Base-by-base conservation (phyloP, 2,888 invertebrate species). In the Tyria jacobaeae region DNA sequence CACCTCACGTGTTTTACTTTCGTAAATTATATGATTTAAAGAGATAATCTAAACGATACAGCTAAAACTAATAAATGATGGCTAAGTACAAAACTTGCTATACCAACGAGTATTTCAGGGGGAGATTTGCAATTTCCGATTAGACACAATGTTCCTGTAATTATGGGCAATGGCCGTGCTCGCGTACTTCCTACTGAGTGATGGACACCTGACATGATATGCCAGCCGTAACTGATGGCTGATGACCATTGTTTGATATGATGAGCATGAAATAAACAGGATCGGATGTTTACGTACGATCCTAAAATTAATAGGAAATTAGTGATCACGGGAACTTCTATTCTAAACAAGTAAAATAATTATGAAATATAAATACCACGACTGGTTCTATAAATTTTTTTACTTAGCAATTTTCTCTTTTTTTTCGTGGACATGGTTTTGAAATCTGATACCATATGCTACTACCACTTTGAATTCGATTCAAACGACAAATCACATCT, bases 101-200 rank as follows among this genome's bases (percentile, higher is more conserved):
- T 44, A 62, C 64, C 56, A 62, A 63, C 65, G 64, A 66, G 56
- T 69, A 62, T 66, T 64, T 62, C 71, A 62, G 60, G 60, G 59
- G 62, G 65, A 73, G 68, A 63, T 41, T 62, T 51, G 69, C 66
- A 68, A 86, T 89, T 87, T 82, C 64, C 79, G 73, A 87, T 87
- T 83, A 75, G 80, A 64, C 79, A 81, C 79, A 72, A 65, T 83
- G 78, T 85, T 85, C 86, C 87, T 81, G 87, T 71, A 71, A 87
- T 89, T 88, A 88, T 54, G 49, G 62, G 56, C 63, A 54, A 52
- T 71, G 73, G 62, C 60, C 64, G 64, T 58, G 35, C 44, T 52
- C 64, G 53, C 70, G 64, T 62, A 71, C 68, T 62, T 68, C 63
- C 60, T 69, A 70, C 66, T 57, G 59, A 66, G 57, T 50, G 68